Percentiles rank a stretch among this genome's conserved stretches.
phyloP scores from a whole-genome alignment of 1,140 invertebrate genomes.

The Drosophila subpulchrella region DNA sequence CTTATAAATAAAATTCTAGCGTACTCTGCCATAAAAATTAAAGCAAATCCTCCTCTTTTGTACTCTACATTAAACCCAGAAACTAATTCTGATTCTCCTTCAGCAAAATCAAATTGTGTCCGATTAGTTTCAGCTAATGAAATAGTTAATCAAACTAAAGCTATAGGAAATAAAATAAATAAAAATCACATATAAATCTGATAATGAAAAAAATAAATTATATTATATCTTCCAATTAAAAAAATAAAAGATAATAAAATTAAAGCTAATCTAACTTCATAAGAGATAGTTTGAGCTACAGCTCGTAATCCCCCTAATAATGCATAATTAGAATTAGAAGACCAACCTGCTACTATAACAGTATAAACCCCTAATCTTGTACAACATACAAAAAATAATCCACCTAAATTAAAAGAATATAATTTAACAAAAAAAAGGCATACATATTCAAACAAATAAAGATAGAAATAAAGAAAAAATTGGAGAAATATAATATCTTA shows the following conservation, averaged over 20 bases:
- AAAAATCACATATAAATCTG: slow-evolving; percentile 85
- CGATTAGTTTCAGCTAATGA: slow-evolving; percentile 90
- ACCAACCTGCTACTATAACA: slow-evolving; percentile 86
- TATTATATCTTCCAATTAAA: slow-evolving; percentile 68
- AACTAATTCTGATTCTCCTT: slow-evolving; percentile 90
- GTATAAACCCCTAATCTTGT: slow-evolving; percentile 85
- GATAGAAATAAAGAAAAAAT: slow-evolving; percentile 86
- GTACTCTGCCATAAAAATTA: slow-evolving; percentile 91
- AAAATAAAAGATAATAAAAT: slow-evolving; percentile 66
- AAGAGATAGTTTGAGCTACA: slow-evolving; percentile 1
- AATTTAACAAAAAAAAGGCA: slow-evolving; percentile 85
- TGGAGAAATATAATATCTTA: slow-evolving; percentile 86
- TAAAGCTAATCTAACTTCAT: not conserved
- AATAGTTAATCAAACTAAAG: slow-evolving; percentile 86
- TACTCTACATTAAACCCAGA: slow-evolving; percentile 92
- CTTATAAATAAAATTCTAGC: slow-evolving; percentile 85
- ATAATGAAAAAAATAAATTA: slow-evolving; percentile 67
- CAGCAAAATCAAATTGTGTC: slow-evolving; percentile 91
- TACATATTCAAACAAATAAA: slow-evolving; percentile 85
- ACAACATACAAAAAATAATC: slow-evolving; percentile 65
- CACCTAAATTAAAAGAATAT: slow-evolving; percentile 83
- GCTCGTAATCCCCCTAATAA: slow-evolving; percentile 85
- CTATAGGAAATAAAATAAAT: slow-evolving; percentile 85
- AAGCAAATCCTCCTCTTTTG: slow-evolving; percentile 88
- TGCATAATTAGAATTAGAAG: slow-evolving; percentile 89